Conservation (phyloP, 2,797 vertebrate genomes). For the Triplophysa bombifrons region DNA sequence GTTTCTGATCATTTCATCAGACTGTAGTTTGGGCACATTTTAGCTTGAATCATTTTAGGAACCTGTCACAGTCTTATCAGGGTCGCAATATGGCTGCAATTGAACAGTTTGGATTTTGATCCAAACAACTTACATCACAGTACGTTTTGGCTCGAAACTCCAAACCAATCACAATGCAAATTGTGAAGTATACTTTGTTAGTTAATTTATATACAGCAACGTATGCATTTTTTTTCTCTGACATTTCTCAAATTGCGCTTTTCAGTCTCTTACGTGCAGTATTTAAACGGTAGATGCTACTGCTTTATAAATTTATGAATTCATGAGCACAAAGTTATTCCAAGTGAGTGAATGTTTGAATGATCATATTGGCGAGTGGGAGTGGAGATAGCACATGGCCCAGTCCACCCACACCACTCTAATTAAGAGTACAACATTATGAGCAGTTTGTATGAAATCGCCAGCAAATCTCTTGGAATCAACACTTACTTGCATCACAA, state of each 20-base stretch:
- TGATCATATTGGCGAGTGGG: constrained; percentile 43
- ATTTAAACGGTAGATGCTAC: not conserved
- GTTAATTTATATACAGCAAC: not conserved
- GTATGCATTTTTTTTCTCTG: not conserved
- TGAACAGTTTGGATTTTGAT: not conserved
- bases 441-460: not conserved
- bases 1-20: not conserved
- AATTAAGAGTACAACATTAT: constrained; percentile 19
- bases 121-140: not conserved
- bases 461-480: constrained; percentile 4
- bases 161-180: not conserved
- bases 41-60: not conserved
- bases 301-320: constrained; percentile 22
- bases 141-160: not conserved
- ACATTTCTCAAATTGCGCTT: not conserved
- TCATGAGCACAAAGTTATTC: constrained; percentile 11
- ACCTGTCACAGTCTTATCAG: not conserved
- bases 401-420: constrained; percentile 31
- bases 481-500: not conserved
- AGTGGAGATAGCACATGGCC: constrained; percentile 39
- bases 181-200: not conserved
- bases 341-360: constrained; percentile 28
- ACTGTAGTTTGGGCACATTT: not conserved
- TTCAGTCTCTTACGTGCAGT: not conserved
- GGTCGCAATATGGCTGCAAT: not conserved